A percentile compares a stretch with the other conserved stretches of the same genome.
phyloP scores from a whole-genome alignment of 2,888 invertebrate genomes.

The Asteroscopus sphinx region DNA sequence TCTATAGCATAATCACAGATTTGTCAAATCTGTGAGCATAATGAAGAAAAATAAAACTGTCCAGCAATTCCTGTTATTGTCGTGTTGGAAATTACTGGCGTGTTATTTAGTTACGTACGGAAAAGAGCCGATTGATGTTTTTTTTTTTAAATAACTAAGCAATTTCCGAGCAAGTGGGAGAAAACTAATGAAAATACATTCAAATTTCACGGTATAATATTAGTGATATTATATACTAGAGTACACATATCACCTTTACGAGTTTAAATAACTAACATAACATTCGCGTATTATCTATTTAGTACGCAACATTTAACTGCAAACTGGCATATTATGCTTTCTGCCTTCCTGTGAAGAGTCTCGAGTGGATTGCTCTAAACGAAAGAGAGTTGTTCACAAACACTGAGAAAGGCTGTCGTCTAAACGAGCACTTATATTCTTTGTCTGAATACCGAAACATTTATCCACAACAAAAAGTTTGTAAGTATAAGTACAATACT shows the following conservation, averaged over 20 bases:
- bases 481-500: conserved; percentile 10
- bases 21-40: no score
- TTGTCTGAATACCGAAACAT: conserved; percentile 46
- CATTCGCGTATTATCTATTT: conserved; percentile 12
- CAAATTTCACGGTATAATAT: no score
- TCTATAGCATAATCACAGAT: no score
- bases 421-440: conserved; percentile 61
- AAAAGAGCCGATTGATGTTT: no score
- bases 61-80: no score
- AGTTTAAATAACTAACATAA: conserved; percentile 22
- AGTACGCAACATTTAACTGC: conserved; percentile 37
- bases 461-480: conserved; percentile 28
- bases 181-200: no score
- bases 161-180: no score
- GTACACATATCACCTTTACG: conserved; percentile 7
- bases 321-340: conserved; percentile 56
- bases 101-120: no score
- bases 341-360: conserved; percentile 62
- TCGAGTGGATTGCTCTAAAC: conserved; percentile 69
- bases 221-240: no score
- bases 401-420: conserved; percentile 55
- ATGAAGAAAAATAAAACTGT: no score
- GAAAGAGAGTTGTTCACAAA: conserved; percentile 63
- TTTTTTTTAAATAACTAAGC: no score
- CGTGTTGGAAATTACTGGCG: no score